These are phyloP conservation scores for Aleadryas rufinucha DNA, from an alignment of 2,113 vertebrate species.

Conservation along the genomic window DNA sequence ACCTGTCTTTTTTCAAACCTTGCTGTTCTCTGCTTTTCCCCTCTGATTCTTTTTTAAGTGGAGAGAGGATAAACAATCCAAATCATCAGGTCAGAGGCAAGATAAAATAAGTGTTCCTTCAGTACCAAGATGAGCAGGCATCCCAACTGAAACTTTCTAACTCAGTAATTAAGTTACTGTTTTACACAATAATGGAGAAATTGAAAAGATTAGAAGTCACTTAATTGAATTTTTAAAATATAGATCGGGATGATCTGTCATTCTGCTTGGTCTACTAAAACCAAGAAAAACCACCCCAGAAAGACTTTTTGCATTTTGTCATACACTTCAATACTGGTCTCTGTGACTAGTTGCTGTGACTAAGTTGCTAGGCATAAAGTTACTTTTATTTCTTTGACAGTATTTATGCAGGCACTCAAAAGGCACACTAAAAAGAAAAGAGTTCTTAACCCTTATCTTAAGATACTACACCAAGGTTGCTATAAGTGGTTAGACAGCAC, in stretches of 20 bases:
- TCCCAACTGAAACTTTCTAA: not conserved
- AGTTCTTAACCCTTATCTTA: not conserved
- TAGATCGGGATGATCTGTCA: not conserved
- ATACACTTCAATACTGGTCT: not conserved
- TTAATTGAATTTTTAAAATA: not conserved
- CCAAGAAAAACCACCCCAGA: fast-evolving
- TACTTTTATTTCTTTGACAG: not conserved
- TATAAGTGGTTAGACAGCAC: not conserved
- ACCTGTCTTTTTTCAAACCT: not conserved
- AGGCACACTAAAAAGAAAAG: not conserved
- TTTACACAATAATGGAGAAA: not conserved
- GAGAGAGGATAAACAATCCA: not conserved
- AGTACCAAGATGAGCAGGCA: not conserved
- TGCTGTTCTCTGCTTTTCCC: not conserved
- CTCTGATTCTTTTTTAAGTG: not conserved
- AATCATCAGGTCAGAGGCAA: not conserved
- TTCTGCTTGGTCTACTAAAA: not conserved
- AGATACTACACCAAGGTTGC: not conserved
- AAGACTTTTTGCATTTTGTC: not conserved
- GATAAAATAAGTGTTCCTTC: not conserved
- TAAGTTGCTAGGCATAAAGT: not conserved
- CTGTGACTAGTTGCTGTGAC: not conserved
- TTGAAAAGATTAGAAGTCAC: not conserved
- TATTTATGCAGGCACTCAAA: not conserved
- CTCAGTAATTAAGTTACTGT: not conserved